A percentile compares a stretch with the other conserved stretches of the same genome.
phyloP scores from a whole-genome alignment of 2,888 invertebrate genomes.

The Aethes cnicana region DNA sequence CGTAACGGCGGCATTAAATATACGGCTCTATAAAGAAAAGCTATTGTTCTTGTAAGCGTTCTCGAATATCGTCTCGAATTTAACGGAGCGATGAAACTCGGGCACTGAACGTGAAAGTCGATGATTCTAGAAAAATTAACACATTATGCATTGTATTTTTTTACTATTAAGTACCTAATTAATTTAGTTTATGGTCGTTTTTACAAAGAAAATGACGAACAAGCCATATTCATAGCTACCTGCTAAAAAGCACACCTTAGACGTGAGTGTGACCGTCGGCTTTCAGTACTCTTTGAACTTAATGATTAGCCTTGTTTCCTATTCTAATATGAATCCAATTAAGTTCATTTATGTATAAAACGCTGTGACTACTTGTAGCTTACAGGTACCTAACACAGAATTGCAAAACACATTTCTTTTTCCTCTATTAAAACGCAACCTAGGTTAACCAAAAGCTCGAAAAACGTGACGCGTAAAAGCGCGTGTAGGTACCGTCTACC shows the following conservation, averaged over 20 bases:
- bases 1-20: slow-evolving; percentile 20
- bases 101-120: slow-evolving; percentile 14
- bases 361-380: too few species aligned
- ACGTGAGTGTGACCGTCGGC: too few species aligned
- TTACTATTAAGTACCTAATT: too few species aligned
- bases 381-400: too few species aligned
- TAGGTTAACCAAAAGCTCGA: too few species aligned
- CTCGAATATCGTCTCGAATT: slow-evolving; percentile 24
- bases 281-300: too few species aligned
- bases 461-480: slow-evolving; percentile 13
- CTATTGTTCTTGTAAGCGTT: slow-evolving; percentile 12
- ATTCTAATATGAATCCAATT: too few species aligned
- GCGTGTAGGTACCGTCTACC: neutral
- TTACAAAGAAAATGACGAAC: neutral
- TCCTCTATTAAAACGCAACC: too few species aligned
- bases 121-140: slow-evolving; percentile 7
- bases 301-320: too few species aligned
- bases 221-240: neutral
- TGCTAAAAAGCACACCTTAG: neutral
- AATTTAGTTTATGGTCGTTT: too few species aligned
- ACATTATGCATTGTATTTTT: slow-evolving; percentile 5
- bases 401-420: too few species aligned
- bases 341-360: too few species aligned
- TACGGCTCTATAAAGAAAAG: slow-evolving; percentile 21
- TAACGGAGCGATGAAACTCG: slow-evolving; percentile 22